Evolutionary conservation across 2,888 invertebrate genomes (phyloP).

Genomic region (Hypercompe scribonia): DNA sequence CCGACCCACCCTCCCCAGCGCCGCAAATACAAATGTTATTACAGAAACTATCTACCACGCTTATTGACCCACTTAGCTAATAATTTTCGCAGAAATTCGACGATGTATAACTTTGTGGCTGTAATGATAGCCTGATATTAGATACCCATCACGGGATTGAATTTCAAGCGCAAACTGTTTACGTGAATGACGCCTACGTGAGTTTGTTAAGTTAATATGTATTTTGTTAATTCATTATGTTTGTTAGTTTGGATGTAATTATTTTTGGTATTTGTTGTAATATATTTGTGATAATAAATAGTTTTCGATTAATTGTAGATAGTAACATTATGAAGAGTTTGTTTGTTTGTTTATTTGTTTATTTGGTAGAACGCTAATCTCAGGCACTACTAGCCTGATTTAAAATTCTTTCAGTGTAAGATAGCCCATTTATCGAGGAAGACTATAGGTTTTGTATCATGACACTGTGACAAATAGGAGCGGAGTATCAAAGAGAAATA

Average conservation of each 20-base stretch:
- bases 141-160: slow-evolving; percentile 45
- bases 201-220: slow-evolving; percentile 47
- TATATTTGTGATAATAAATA: background rate
- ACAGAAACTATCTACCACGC: slow-evolving; percentile 73
- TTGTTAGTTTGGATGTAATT: background rate
- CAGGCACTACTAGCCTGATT: too few species aligned
- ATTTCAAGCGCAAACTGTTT: slow-evolving; percentile 44
- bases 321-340: too few species aligned
- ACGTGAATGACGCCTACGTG: slow-evolving; percentile 40
- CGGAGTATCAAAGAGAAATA: too few species aligned
- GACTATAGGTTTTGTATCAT: too few species aligned
- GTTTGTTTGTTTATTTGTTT: too few species aligned
- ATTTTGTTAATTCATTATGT: slow-evolving; percentile 37
- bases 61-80: slow-evolving; percentile 71
- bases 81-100: slow-evolving; percentile 58
- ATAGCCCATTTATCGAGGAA: too few species aligned
- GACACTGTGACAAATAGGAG: too few species aligned
- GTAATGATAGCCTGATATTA: slow-evolving; percentile 51
- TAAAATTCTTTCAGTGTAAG: too few species aligned
- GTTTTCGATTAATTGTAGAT: background rate
- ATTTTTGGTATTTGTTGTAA: background rate
- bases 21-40: slow-evolving; percentile 77
- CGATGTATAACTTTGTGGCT: slow-evolving; percentile 50
- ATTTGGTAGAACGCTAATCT: too few species aligned
- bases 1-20: slow-evolving; percentile 42